These are phyloP conservation scores for Morus bassanus DNA, from an alignment of 2,797 vertebrate genomes.

Conservation along the genomic window DNA sequence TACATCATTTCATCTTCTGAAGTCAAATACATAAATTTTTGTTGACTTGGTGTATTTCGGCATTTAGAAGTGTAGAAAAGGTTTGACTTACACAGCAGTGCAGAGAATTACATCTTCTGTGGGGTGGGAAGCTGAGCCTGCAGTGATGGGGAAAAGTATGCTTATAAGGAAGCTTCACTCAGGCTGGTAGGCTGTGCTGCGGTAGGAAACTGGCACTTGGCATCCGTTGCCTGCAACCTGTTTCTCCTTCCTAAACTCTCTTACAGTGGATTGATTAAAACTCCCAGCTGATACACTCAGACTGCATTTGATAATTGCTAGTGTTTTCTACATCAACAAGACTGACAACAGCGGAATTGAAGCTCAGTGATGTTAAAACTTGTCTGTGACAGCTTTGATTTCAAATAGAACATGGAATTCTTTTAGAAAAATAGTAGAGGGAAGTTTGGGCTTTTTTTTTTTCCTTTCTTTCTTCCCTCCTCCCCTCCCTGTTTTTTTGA, in stretches of 20 bases:
- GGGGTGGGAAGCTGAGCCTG: background rate
- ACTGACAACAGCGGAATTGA: background rate
- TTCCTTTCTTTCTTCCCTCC: rapidly evolving
- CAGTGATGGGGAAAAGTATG: background rate
- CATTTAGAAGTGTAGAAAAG: slow-evolving; percentile 8
- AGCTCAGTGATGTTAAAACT: background rate
- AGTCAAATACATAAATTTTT: slow-evolving; percentile 49
- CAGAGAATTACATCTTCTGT: background rate
- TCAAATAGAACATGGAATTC: background rate
- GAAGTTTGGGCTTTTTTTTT: background rate
- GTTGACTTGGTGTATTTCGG: slow-evolving; percentile 37
- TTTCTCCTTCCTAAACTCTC: slow-evolving; percentile 11
- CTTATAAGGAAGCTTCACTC: slow-evolving; percentile 8
- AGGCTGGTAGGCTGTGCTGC: background rate
- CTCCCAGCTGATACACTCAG: background rate
- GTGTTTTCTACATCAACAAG: slow-evolving; percentile 5
- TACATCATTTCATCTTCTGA: slow-evolving; percentile 38
- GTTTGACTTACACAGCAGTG: background rate
- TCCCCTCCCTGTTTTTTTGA: background rate
- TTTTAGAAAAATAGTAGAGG: background rate
- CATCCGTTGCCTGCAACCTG: background rate
- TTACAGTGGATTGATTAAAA: slow-evolving; percentile 49
- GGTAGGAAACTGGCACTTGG: background rate
- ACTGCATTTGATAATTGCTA: slow-evolving; percentile 30
- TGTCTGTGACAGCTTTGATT: background rate